Percentiles rank a stretch among this genome's conserved stretches.
These are phyloP conservation scores for Lamprologus speciosus DNA, from an alignment of 2,113 vertebrate genomes.

Conservation along the genomic window DNA sequence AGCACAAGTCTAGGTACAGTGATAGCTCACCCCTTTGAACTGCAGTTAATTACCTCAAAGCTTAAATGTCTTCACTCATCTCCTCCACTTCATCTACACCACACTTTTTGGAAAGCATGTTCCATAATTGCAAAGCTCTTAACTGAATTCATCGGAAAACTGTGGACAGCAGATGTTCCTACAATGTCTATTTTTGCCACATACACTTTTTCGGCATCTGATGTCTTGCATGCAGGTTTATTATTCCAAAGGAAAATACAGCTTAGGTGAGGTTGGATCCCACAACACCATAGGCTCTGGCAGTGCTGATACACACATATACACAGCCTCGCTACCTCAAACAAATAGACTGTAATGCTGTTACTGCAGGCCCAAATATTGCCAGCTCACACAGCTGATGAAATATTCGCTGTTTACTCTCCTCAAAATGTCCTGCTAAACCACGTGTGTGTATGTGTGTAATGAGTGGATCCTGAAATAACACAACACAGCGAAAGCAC, in stretches of 20 bases:
- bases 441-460: constrained; percentile 32
- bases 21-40: neutral
- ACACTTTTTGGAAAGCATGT: neutral
- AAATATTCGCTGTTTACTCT: constrained; percentile 67
- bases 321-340: constrained; percentile 14
- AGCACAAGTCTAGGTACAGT: neutral
- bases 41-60: neutral
- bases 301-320: neutral
- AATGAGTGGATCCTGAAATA: constrained; percentile 24
- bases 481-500: constrained; percentile 11
- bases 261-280: constrained; percentile 34
- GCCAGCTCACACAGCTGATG: constrained; percentile 66
- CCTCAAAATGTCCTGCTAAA: constrained; percentile 64
- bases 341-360: constrained; percentile 57
- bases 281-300: constrained; percentile 15
- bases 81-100: neutral
- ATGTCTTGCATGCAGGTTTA: neutral
- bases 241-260: constrained; percentile 41
- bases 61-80: neutral
- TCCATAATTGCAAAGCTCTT: neutral
- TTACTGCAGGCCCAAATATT: constrained; percentile 54
- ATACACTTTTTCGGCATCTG: constrained; percentile 8
- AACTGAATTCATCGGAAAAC: neutral
- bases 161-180: neutral
- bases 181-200: neutral